Conservation (phyloP, 2,888 invertebrate genomes). For the Acanthosoma haemorrhoidale region DNA sequence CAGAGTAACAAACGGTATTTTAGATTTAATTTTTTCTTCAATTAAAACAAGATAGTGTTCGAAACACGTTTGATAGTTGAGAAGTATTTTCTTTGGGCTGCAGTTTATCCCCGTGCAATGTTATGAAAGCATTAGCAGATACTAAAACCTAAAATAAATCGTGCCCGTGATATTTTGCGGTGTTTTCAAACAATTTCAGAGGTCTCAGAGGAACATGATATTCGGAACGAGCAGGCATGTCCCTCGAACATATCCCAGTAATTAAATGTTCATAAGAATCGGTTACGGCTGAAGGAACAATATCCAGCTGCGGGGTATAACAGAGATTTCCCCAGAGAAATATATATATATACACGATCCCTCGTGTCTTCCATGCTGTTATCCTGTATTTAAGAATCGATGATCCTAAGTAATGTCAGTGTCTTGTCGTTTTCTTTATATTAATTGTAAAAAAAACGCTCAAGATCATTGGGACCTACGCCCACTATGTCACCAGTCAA, state of each 20-base stretch:
- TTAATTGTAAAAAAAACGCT: too few species aligned
- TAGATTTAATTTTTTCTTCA: too few species aligned
- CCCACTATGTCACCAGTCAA: too few species aligned
- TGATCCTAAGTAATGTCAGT: not conserved
- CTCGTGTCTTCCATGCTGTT: not conserved
- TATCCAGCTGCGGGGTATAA: not conserved
- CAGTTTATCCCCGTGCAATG: too few species aligned
- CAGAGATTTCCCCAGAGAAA: constrained; percentile 9
- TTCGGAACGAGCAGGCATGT: not conserved
- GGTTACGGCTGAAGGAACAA: not conserved
- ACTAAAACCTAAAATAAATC: too few species aligned
- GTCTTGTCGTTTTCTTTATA: not conserved
- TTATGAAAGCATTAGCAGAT: too few species aligned
- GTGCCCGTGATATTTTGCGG: too few species aligned
- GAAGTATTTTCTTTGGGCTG: too few species aligned
- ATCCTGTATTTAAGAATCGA: not conserved
- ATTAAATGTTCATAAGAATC: not conserved
- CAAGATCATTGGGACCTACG: too few species aligned
- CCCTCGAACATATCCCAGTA: not conserved
- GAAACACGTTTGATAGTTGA: too few species aligned
- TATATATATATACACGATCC: not conserved
- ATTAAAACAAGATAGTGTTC: too few species aligned
- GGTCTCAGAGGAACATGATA: not conserved
- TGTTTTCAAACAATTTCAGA: not conserved
- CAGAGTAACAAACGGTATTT: too few species aligned